These are phyloP conservation scores for Microplitis demolitor DNA, from an alignment of 1,140 invertebrate species.

Conservation along the genomic window DNA sequence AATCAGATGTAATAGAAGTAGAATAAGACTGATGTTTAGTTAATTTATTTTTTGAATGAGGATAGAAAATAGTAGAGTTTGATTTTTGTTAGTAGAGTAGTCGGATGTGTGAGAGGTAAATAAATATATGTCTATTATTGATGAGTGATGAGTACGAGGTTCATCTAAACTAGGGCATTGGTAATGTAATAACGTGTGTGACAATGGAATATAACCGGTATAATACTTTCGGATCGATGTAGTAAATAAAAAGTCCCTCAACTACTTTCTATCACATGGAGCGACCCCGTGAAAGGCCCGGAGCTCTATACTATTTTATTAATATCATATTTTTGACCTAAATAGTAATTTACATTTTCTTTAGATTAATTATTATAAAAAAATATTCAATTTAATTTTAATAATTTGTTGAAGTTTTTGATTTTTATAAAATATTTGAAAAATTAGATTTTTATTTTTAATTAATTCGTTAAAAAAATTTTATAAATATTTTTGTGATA, in stretches of 20 bases:
- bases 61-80: too few relatives aligned
- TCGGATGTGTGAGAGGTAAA: neutral
- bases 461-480: too few relatives aligned
- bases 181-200: neutral
- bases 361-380: too few relatives aligned
- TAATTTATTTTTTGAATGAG: too few relatives aligned
- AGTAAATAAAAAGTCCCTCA: constrained; percentile 32
- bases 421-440: too few relatives aligned
- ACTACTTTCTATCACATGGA: constrained; percentile 39
- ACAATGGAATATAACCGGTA: constrained; percentile 8
- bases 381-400: too few relatives aligned
- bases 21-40: too few relatives aligned
- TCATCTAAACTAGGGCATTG: neutral
- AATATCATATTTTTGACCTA: constrained; percentile 2
- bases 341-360: constrained; percentile 1
- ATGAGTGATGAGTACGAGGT: neutral
- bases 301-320: neutral
- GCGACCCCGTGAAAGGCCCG: neutral
- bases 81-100: too few relatives aligned
- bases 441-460: too few relatives aligned
- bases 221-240: constrained; percentile 20
- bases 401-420: too few relatives aligned
- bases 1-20: too few relatives aligned
- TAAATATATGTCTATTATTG: neutral
- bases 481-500: too few relatives aligned